phyloP scores from a whole-genome alignment of 2,888 invertebrate genomes.

The Idaea biselata region DNA sequence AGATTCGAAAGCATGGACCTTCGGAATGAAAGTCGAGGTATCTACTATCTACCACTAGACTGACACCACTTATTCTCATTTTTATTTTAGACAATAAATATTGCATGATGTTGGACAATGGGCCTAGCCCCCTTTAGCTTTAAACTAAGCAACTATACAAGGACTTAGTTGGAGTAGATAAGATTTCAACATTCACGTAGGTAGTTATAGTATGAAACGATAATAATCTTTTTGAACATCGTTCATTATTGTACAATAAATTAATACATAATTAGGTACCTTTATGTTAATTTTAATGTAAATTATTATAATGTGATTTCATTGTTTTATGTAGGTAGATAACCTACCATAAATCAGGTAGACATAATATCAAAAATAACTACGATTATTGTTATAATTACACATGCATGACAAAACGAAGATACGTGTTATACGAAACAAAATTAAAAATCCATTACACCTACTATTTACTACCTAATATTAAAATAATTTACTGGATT shows the following conservation, averaged over 20 bases:
- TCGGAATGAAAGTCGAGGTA: too few species aligned
- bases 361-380: not conserved
- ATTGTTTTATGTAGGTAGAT: not conserved
- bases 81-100: too few species aligned
- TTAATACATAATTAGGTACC: not conserved
- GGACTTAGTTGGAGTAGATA: not conserved
- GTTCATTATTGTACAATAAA: not conserved
- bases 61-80: too few species aligned
- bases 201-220: not conserved
- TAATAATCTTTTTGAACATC: too few species aligned
- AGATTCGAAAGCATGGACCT: too few species aligned
- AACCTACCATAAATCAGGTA: not conserved
- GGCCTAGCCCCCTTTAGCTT: too few species aligned
- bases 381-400: too few species aligned
- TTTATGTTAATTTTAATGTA: not conserved
- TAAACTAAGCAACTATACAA: too few species aligned
- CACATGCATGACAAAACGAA: not conserved
- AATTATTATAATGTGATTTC: not conserved
- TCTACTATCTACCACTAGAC: too few species aligned
- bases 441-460: slow-evolving; percentile 1
- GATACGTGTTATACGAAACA: slow-evolving; percentile 20
- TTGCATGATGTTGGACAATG: too few species aligned
- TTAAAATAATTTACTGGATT: not conserved
- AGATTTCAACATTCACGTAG: not conserved
- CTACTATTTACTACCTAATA: not conserved